Conservation (phyloP, 2,888 invertebrate genomes). For the Entomobrya proxima region DNA sequence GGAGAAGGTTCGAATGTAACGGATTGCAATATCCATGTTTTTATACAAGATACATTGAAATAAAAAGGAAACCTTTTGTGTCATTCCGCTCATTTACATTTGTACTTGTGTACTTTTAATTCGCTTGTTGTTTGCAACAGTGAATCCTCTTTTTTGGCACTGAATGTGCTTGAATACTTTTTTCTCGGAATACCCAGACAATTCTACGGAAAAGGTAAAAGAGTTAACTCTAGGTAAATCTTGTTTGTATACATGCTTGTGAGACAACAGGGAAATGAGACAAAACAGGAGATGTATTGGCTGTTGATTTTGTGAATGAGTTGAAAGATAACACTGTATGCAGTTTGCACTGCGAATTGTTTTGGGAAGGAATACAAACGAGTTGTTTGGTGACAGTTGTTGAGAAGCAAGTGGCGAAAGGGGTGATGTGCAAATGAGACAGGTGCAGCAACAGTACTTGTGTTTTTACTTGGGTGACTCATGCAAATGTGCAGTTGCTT, state of each 20-base stretch:
- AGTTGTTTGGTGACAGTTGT: conserved; percentile 47
- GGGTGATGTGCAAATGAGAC: conserved; percentile 65
- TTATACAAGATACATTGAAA: conserved; percentile 4
- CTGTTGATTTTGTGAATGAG: conserved; percentile 27
- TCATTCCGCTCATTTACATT: conserved; percentile 19
- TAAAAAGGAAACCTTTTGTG: conserved; percentile 1
- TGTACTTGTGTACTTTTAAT: background rate
- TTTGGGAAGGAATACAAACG: conserved; percentile 27
- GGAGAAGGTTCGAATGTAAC: background rate
- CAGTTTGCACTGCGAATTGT: conserved; percentile 1
- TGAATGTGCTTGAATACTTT: background rate
- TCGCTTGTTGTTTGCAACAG: background rate
- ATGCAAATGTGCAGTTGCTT: conserved; percentile 17
- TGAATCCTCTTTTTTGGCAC: too few species aligned
- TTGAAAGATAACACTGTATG: background rate
- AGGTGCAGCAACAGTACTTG: conserved; percentile 38
- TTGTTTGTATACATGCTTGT: background rate
- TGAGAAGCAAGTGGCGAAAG: conserved; percentile 47
- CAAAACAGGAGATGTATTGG: conserved; percentile 1
- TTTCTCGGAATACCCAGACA: too few species aligned
- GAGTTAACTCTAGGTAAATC: background rate
- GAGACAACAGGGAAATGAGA: background rate
- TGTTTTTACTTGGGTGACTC: conserved; percentile 17
- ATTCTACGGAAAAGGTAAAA: background rate
- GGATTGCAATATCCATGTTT: background rate